Evolutionary conservation across 1,140 invertebrate species (phyloP), one percentile per base, ranked within the genome.

Genomic region (Lordiphosa stackelbergi): DNA sequence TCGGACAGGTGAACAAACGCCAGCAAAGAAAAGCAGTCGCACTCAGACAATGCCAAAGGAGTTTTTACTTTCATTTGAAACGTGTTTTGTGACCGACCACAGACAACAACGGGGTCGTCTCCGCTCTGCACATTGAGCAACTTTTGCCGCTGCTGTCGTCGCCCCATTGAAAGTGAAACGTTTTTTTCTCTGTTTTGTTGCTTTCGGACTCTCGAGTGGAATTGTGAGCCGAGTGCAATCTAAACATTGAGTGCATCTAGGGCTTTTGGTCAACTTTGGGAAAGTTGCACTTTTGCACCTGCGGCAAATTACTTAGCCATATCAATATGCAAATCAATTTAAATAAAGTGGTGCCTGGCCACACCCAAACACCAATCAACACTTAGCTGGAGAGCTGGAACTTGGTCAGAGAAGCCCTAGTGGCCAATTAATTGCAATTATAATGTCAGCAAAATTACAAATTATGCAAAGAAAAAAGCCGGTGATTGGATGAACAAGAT

Each of bases 1-100:
- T 46, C 43, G 35, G 47, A 55, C 77, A 81, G 75, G 75, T 81
- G 75, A 81, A 77, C 72, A 83, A 83, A 81, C 75, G 35, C 37
- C 2, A 41, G 41, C 43, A 28, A 16, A 38, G 35, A 43, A 49
- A 53, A 56, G 31, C 34, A 61, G 46, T 49, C 19, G 38, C 52
- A 45, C 31, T 31, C 55, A 66, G 52, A 79, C 74, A 81, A 81
- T 79, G 68, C 75, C 77, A 77, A 81, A 72, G 43, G 63, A 71
- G 77, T 81, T 81, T 79, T 81, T 81, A 81, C 75, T 81, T 81
- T 81, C 75, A 83, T 81, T 81, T 83, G 75, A 72, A 81, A 81
- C 75, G 68, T 77, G 77, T 81, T 79, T 79, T 57, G 66, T 46
- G 43, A 55, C 61, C 71, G 43, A 62, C 61, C 71, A 71, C 43